These are phyloP conservation scores for Armadillidium nasatum DNA, from an alignment of 1,140 invertebrate genomes.

Conservation along the genomic window DNA sequence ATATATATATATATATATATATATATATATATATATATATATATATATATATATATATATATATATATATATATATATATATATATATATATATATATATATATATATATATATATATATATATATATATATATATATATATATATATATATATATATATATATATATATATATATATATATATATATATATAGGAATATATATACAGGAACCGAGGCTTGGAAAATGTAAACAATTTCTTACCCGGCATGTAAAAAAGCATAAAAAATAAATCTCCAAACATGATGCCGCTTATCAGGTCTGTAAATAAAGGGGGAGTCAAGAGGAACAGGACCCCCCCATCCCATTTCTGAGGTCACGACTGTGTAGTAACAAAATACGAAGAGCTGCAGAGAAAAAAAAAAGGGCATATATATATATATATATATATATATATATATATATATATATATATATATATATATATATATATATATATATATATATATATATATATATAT, in stretches of 20 bases:
- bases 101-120: too few species aligned
- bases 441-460: not conserved
- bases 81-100: too few species aligned
- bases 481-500: slow-evolving; percentile 6
- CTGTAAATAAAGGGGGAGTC: slow-evolving; percentile 90
- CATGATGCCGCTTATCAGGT: slow-evolving; percentile 80
- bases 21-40: too few species aligned
- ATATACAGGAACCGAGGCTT: not conserved
- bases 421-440: not conserved
- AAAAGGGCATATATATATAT: not conserved
- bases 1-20: too few species aligned
- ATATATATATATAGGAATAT: too few species aligned
- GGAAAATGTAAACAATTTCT: slow-evolving; percentile 28
- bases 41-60: too few species aligned
- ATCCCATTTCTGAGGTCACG: slow-evolving; percentile 69
- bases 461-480: slow-evolving; percentile 6
- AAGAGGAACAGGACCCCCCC: slow-evolving; percentile 74
- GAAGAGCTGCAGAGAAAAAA: slow-evolving; percentile 65
- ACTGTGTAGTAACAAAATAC: slow-evolving; percentile 88
- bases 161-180: not conserved
- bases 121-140: not conserved
- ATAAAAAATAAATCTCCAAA: slow-evolving; percentile 92
- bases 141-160: not conserved
- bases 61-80: too few species aligned
- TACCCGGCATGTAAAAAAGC: slow-evolving; percentile 87